Percentiles rank a stretch among this genome's conserved stretches.
Evolutionary conservation across 2,113 vertebrate species (phyloP).

Genomic region (Phoenicopterus ruber): DNA sequence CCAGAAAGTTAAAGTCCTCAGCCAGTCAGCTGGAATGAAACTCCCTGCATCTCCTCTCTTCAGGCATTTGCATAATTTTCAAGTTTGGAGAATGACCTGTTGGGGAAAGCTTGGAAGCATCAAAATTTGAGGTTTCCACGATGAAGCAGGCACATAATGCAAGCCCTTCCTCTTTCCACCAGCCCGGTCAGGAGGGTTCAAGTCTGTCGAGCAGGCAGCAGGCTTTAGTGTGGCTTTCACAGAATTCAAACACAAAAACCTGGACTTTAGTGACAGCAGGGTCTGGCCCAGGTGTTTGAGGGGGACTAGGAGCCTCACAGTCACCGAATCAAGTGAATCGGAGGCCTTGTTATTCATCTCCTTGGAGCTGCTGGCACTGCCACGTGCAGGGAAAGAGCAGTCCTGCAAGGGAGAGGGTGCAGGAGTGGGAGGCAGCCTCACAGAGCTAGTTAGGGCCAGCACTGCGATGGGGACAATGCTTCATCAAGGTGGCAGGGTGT

Average conservation of each 20-base stretch:
- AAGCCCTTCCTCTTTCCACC: neutral
- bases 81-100: neutral
- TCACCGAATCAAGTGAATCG: neutral
- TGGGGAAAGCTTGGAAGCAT: neutral
- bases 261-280: neutral
- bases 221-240: neutral
- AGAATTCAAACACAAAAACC: neutral
- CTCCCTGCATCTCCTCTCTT: neutral
- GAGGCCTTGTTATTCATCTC: neutral
- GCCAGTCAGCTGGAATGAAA: neutral
- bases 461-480: neutral
- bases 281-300: neutral
- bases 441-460: neutral
- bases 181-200: neutral
- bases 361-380: neutral
- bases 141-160: neutral
- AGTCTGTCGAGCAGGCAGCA: neutral
- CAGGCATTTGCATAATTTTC: neutral
- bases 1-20: slow-evolving; percentile 10
- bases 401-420: neutral
- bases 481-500: neutral
- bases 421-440: neutral
- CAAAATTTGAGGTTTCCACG: neutral
- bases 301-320: neutral
- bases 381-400: fast-evolving